A percentile compares a stretch with the other conserved stretches of the same genome.
Conservation (phyloP, 2,113 vertebrate species). For the Muntiacus muntjak region DNA sequence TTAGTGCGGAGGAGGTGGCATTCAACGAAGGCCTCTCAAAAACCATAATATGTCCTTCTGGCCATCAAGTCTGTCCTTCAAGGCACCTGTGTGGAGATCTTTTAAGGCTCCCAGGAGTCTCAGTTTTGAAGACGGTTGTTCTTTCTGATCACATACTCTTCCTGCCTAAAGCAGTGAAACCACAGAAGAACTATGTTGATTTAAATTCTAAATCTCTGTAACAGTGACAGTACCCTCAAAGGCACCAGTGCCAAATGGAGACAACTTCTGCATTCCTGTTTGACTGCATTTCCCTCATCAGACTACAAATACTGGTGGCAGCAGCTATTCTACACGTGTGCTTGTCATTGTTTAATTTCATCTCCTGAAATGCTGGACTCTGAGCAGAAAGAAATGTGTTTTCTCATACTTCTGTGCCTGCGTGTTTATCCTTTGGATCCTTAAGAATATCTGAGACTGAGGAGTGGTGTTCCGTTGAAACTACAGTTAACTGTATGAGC, state of each 20-base stretch:
- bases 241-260: neutral
- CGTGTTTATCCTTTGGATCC: neutral
- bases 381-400: neutral
- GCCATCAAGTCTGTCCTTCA: neutral
- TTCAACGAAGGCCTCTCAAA: conserved; percentile 3
- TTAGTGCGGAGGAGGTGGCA: neutral
- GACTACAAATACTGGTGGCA: neutral
- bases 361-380: neutral
- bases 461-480: neutral
- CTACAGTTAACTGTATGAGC: neutral
- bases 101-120: neutral
- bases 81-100: neutral
- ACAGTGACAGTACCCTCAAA: conserved; percentile 1
- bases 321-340: neutral
- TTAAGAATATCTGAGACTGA: neutral
- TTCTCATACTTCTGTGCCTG: neutral
- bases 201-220: conserved; percentile 8
- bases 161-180: conserved; percentile 39
- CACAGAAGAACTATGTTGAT: conserved; percentile 2
- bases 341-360: neutral
- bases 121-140: neutral
- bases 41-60: neutral
- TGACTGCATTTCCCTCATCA: neutral
- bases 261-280: neutral
- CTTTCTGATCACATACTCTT: conserved; percentile 42